A percentile compares a stretch with the other conserved stretches of the same genome.
Evolutionary conservation across 2,888 invertebrate genomes (phyloP).

Genomic region (Harpagoxenus sublaevis): DNA sequence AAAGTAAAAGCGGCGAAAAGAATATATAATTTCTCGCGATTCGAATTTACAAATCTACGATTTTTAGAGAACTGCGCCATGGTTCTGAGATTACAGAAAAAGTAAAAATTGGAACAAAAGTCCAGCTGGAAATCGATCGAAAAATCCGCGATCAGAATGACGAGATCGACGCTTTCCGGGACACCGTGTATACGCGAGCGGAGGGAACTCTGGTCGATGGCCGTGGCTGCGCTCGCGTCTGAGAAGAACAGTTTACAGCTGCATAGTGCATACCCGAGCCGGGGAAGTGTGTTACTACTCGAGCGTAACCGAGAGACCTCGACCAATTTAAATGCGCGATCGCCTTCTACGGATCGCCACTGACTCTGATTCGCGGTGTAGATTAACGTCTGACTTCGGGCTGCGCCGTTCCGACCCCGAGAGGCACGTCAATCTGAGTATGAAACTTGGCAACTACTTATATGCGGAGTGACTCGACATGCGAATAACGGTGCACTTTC

Average conservation of each 20-base stretch:
- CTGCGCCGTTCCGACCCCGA: background rate
- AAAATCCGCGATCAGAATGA: background rate
- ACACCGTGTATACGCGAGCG: constrained; percentile 47
- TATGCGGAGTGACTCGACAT: background rate
- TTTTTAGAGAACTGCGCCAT: background rate
- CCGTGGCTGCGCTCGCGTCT: constrained; percentile 64
- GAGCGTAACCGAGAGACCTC: constrained; percentile 76
- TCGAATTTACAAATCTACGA: background rate
- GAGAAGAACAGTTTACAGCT: constrained; percentile 68
- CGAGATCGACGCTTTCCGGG: background rate
- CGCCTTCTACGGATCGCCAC: constrained; percentile 70
- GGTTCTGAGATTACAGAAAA: background rate
- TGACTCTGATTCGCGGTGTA: constrained; percentile 52
- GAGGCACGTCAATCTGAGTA: constrained; percentile 29
- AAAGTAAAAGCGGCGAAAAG: no score
- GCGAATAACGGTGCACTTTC: constrained; percentile 27
- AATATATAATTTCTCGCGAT: background rate
- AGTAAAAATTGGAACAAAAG: background rate
- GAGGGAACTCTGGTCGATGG: constrained; percentile 70
- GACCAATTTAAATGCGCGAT: constrained; percentile 75
- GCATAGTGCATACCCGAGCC: constrained; percentile 65
- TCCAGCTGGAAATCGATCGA: background rate
- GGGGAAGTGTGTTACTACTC: constrained; percentile 74
- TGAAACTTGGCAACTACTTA: constrained; percentile 20
- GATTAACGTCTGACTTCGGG: constrained; percentile 57